Conservation (phyloP, 2,797 vertebrate species). For the Hydrophis major region DNA sequence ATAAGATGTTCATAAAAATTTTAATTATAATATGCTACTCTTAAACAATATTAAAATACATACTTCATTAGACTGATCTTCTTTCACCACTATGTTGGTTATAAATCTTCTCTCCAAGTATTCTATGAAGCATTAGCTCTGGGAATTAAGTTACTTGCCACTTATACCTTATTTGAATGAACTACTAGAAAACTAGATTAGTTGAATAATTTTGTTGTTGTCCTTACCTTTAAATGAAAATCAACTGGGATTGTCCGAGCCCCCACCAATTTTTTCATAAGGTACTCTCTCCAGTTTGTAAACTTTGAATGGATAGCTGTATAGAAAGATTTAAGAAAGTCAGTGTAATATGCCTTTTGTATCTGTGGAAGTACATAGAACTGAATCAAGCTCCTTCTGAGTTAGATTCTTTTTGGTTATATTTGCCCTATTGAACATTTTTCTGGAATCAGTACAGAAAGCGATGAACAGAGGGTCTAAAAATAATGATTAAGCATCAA, state of each 20-base stretch:
- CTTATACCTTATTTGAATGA: background rate
- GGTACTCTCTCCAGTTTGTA: slow-evolving; percentile 89
- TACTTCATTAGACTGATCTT: background rate
- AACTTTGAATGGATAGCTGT: slow-evolving; percentile 75
- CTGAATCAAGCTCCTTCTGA: background rate
- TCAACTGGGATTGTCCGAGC: slow-evolving; percentile 90
- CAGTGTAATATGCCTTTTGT: background rate
- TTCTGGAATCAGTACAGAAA: background rate
- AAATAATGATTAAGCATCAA: background rate
- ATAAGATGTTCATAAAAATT: too few species aligned
- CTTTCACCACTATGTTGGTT: background rate
- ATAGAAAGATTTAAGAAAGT: background rate
- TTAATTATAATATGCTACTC: background rate
- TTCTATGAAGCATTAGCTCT: background rate
- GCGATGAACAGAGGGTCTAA: background rate
- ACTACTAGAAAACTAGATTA: background rate
- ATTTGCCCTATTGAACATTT: background rate
- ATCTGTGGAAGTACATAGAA: background rate
- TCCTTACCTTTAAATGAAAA: slow-evolving; percentile 87
- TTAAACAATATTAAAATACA: background rate
- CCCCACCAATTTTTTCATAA: slow-evolving; percentile 90
- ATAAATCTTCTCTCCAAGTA: background rate
- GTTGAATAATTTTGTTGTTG: background rate
- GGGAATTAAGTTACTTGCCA: background rate
- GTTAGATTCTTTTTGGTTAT: background rate